Conservation (phyloP, 2,797 vertebrate genomes). For the Adrianichthys oophorus region DNA sequence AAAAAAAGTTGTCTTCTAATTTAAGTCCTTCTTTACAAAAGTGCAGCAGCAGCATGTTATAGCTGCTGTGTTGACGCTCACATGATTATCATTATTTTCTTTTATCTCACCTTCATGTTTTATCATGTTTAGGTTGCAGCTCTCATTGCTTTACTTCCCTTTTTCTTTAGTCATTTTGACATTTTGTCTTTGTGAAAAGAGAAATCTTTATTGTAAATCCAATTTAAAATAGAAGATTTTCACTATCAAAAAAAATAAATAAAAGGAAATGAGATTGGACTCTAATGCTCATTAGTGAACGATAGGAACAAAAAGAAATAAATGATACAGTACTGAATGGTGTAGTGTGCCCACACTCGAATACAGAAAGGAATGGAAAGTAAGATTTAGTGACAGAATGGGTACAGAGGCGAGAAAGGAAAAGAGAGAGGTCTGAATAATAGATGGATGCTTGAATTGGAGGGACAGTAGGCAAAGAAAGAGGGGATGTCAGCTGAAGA, state of each 20-base stretch:
- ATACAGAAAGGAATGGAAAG: slow-evolving; percentile 37
- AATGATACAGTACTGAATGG: not conserved
- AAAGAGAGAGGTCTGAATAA: slow-evolving; percentile 53
- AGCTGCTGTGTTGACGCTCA: too few species aligned
- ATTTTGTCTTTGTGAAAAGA: not conserved
- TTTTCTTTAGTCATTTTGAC: too few species aligned
- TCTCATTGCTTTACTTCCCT: too few species aligned
- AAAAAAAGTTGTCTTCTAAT: too few species aligned
- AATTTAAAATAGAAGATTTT: not conserved
- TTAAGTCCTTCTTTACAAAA: too few species aligned
- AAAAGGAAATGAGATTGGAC: not conserved
- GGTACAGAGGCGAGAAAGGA: slow-evolving; percentile 42
- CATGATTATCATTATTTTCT: too few species aligned
- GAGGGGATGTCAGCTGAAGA: slow-evolving; percentile 52
- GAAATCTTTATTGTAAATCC: slow-evolving; percentile 8
- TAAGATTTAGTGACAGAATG: slow-evolving; percentile 60
- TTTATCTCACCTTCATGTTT: too few species aligned
- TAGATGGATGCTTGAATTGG: slow-evolving; percentile 51
- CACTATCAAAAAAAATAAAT: not conserved
- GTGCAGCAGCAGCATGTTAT: too few species aligned
- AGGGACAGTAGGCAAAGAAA: slow-evolving; percentile 38
- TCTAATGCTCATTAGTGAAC: slow-evolving; percentile 4
- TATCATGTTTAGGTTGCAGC: too few species aligned
- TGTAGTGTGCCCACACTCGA: slow-evolving; percentile 16
- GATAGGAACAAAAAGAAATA: slow-evolving; percentile 12